These are phyloP conservation scores for Trissolcus japonicus DNA, from an alignment of 2,888 invertebrate species.

Conservation along the genomic window DNA sequence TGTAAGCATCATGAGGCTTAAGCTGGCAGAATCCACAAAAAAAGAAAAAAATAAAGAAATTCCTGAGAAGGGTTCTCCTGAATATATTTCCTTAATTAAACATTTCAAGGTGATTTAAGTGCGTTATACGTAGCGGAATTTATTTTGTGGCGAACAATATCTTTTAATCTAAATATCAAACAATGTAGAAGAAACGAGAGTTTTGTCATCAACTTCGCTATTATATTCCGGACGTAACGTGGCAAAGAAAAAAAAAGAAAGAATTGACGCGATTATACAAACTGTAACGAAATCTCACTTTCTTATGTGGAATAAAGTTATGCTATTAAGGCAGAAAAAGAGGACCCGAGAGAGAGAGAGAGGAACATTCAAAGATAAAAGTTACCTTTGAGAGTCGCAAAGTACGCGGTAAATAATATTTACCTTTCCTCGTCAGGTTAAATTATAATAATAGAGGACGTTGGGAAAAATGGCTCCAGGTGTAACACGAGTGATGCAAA, in stretches of 20 bases:
- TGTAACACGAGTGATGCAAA: conserved; percentile 61
- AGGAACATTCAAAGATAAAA: conserved; percentile 40
- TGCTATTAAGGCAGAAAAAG: conserved; percentile 17
- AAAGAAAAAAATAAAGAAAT: no score
- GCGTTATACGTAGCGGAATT: background rate
- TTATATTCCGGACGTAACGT: conserved; percentile 13
- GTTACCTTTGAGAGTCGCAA: conserved; percentile 51
- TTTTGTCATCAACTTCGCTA: no score
- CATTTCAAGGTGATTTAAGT: no score
- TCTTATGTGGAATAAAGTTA: conserved; percentile 41
- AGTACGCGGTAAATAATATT: conserved; percentile 51
- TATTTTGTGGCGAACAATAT: background rate
- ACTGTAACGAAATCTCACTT: conserved; percentile 42
- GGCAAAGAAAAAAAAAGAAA: conserved; percentile 14
- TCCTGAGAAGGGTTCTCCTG: no score
- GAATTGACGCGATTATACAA: conserved; percentile 24
- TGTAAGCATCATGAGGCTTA: background rate
- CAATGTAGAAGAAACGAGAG: no score
- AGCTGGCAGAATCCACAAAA: conserved; percentile 1
- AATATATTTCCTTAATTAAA: no score
- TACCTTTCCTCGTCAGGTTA: conserved; percentile 49
- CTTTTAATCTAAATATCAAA: background rate
- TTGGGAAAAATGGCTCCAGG: conserved; percentile 35
- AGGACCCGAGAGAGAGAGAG: no score
- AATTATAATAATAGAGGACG: conserved; percentile 49